A percentile compares a stretch with the other conserved stretches of the same genome.
phyloP scores from a whole-genome alignment of 2,888 invertebrate genomes.

The Nudaria mundana region DNA sequence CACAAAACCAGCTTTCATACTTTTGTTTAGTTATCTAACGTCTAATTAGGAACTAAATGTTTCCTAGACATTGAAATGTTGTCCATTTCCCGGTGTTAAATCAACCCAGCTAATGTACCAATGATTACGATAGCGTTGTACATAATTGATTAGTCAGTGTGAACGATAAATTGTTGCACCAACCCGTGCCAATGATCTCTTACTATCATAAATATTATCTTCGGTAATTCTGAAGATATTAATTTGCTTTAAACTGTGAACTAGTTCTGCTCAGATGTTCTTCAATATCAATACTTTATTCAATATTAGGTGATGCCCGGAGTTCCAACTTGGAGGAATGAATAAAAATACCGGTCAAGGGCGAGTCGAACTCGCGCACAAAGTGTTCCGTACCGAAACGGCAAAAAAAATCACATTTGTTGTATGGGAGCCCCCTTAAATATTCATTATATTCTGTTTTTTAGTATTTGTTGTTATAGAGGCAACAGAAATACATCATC shows the following conservation, averaged over 20 bases:
- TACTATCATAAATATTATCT: constrained; percentile 23
- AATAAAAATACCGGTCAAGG: too few relatives aligned
- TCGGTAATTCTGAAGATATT: constrained; percentile 22
- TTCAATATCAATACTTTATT: too few relatives aligned
- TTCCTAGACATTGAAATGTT: constrained; percentile 52
- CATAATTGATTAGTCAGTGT: constrained; percentile 38
- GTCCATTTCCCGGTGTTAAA: constrained; percentile 52
- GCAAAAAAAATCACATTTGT: too few relatives aligned
- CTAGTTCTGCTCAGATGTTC: constrained; percentile 12
- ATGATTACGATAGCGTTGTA: constrained; percentile 43
- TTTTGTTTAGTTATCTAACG: constrained; percentile 21
- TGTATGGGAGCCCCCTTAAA: too few relatives aligned
- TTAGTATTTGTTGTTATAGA: too few relatives aligned
- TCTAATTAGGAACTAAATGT: constrained; percentile 43
- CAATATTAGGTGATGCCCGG: too few relatives aligned
- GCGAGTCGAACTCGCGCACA: too few relatives aligned
- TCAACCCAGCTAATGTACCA: constrained; percentile 46
- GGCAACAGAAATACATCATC: too few relatives aligned
- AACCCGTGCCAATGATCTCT: constrained; percentile 6
- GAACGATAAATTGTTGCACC: constrained; percentile 16
- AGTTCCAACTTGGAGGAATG: too few relatives aligned
- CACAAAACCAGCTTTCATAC: constrained; percentile 11
- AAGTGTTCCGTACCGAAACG: too few relatives aligned
- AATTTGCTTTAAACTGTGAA: constrained; percentile 18
- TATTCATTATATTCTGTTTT: too few relatives aligned